Base-by-base conservation (phyloP, 1,140 invertebrate species). In the Cyphomyrmex costatus region DNA sequence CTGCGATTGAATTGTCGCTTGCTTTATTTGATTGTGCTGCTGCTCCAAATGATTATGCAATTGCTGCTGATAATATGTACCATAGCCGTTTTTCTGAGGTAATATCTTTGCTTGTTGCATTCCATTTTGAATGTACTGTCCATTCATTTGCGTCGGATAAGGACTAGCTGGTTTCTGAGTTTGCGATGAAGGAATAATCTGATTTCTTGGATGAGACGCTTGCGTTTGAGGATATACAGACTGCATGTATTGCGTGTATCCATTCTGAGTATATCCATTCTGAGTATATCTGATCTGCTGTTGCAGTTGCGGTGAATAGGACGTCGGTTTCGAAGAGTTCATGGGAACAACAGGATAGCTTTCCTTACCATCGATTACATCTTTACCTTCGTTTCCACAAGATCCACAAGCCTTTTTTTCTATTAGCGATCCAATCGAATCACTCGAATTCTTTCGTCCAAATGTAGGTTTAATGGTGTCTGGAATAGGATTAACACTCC, bases 1-100 rank as follows among this genome's bases (percentile, higher is more conserved):
- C 46, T 91, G 91, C 10, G 84, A 65, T 46, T 90, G 86, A 53
- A 66, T 33, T 53, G 56, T 90, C 88, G 63, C 88, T 49, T 95
- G 94, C 36, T 93, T 95, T 91, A 94, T 93, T 68, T 95, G 94
- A 88, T 95, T 95, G 63, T 95, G 94, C 66, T 95, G 94, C 42
- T 95, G 94, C 24, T 95, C 94, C 12, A 95, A 24, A 5, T 68
- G 65, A 49, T 68, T 68, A 3, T 68, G 65, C 65, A 68, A 49
- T 68, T 68, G 65, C 6, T 68, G 65, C 12, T 95, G 93, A 84
- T 95, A 94, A 63, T 94, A 94, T 51, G 90, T 68, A 3, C 78
- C 89, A 60, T 92, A 93, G 33, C 87, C 74, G 65, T 91, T 94
- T 74, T 95, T 95, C 21, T 91, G 90, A 19, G 14, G 74, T 30